Conservation (phyloP, 2,797 vertebrate genomes). For the Ciconia nigra region DNA sequence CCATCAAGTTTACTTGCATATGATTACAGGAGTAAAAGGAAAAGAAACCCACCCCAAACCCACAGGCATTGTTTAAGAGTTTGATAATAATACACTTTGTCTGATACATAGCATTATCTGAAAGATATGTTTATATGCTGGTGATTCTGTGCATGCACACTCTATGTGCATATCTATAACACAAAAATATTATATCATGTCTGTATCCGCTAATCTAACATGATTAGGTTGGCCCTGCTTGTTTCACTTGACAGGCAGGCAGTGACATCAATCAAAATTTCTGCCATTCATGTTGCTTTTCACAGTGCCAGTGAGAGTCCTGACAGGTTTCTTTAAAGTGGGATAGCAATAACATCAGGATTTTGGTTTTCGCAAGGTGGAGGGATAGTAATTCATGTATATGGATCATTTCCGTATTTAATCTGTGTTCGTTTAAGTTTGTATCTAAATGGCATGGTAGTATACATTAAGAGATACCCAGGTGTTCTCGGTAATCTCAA, state of each 20-base stretch:
- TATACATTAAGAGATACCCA: neutral
- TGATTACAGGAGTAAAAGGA: neutral
- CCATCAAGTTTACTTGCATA: neutral
- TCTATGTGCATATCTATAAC: slow-evolving; percentile 12
- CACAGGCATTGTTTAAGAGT: neutral
- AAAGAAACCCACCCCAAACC: neutral
- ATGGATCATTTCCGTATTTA: neutral
- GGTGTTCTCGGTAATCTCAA: neutral
- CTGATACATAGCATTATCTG: neutral
- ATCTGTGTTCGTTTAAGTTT: neutral
- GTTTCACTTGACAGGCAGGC: slow-evolving; percentile 67
- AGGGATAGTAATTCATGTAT: neutral
- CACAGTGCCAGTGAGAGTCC: neutral
- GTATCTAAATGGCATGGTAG: neutral
- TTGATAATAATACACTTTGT: neutral
- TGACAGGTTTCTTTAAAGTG: slow-evolving; percentile 51
- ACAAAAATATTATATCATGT: slow-evolving; percentile 46
- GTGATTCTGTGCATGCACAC: neutral
- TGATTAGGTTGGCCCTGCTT: slow-evolving; percentile 66
- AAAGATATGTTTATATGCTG: slow-evolving; percentile 9
- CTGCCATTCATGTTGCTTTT: slow-evolving; percentile 62
- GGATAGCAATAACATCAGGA: neutral
- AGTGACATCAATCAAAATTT: slow-evolving; percentile 67
- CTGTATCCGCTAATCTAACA: slow-evolving; percentile 45
- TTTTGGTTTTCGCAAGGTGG: neutral